Percentiles rank a stretch among this genome's conserved stretches.
Evolutionary conservation across 2,113 vertebrate species (phyloP).

Genomic region (Nothobranchius furzeri): DNA sequence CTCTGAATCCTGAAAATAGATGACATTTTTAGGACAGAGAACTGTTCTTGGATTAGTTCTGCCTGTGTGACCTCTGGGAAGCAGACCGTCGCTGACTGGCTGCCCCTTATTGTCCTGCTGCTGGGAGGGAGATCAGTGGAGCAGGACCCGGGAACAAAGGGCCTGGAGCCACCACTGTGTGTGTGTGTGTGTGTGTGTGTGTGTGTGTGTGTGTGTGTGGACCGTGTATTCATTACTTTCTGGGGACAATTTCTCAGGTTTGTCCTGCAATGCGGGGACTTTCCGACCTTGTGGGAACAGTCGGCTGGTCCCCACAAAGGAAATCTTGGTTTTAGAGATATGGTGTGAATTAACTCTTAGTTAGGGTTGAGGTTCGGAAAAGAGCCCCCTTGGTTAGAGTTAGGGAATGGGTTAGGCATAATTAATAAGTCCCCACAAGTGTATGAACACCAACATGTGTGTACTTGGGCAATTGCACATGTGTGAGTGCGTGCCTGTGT

Average conservation of each 20-base stretch:
- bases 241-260: no score
- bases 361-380: no score
- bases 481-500: conserved; percentile 51
- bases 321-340: no score
- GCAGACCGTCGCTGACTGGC: conserved; percentile 78
- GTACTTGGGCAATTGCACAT: conserved; percentile 2
- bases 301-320: no score
- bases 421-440: no score
- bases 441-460: neutral
- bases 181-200: conserved; percentile 47
- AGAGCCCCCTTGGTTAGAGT: no score
- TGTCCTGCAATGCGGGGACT: no score
- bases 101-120: conserved; percentile 81
- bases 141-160: conserved; percentile 64
- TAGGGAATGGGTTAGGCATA: no score
- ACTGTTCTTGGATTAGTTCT: conserved; percentile 87
- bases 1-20: conserved; percentile 34
- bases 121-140: conserved; percentile 77
- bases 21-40: conserved; percentile 69
- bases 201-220: conserved; percentile 46
- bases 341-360: no score
- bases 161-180: conserved; percentile 53
- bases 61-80: conserved; percentile 80
- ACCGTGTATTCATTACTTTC: conserved; percentile 27
- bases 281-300: no score